These are phyloP conservation scores for Metallyticus violacea DNA, from an alignment of 2,888 invertebrate species.

Conservation along the genomic window DNA sequence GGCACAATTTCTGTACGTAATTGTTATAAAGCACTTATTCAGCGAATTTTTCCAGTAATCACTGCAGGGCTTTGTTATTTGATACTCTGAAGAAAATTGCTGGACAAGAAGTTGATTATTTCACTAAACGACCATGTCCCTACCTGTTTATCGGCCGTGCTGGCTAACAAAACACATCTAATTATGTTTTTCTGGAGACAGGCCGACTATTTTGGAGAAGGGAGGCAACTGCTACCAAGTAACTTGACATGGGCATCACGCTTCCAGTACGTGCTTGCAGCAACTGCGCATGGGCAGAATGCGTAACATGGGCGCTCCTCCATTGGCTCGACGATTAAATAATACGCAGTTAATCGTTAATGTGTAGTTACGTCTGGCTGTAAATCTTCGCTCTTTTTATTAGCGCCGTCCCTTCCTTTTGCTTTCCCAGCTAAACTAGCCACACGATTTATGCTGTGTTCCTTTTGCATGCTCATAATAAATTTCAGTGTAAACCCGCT, in stretches of 20 bases:
- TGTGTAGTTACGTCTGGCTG: neutral
- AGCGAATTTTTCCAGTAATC: too few relatives aligned
- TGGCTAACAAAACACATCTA: neutral
- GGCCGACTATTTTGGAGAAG: neutral
- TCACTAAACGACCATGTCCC: neutral
- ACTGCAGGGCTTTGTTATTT: too few relatives aligned
- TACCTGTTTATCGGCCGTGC: too few relatives aligned
- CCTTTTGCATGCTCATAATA: neutral
- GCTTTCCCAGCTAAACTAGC: neutral
- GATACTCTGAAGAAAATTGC: too few relatives aligned
- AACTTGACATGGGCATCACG: neutral
- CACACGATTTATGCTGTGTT: neutral
- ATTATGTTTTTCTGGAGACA: neutral
- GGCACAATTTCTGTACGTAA: too few relatives aligned
- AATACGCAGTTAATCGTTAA: neutral
- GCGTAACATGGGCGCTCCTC: neutral
- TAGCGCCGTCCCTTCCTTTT: neutral
- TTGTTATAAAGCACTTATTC: too few relatives aligned
- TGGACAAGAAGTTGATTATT: too few relatives aligned
- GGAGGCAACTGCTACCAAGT: neutral
- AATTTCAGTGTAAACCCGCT: neutral
- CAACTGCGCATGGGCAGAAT: neutral
- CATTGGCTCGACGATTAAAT: neutral
- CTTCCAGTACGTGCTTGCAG: neutral
- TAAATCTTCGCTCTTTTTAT: neutral